These are phyloP conservation scores for Drosophila borborema DNA, from an alignment of 2,888 invertebrate species.

Conservation along the genomic window DNA sequence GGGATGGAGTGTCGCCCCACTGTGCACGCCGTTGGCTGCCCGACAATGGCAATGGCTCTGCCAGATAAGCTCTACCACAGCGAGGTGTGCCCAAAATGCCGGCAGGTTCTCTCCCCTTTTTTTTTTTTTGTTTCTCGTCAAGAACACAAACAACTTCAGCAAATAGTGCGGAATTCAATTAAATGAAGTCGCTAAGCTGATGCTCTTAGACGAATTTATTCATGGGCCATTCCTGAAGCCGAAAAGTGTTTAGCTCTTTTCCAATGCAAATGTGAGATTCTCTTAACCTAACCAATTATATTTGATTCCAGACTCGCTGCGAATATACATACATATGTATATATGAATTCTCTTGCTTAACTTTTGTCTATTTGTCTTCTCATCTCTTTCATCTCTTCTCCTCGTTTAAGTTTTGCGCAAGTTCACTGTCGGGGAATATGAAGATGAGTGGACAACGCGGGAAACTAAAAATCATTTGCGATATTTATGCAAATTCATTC, in stretches of 20 bases:
- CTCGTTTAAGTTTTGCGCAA: neutral
- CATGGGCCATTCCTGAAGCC: neutral
- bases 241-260: neutral
- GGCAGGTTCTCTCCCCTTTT: constrained; percentile 13
- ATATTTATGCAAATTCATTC: neutral
- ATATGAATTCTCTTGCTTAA: neutral
- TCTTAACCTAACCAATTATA: neutral
- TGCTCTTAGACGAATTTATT: constrained; percentile 24
- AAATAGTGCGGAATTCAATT: constrained; percentile 24
- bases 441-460: neutral
- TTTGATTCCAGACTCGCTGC: neutral
- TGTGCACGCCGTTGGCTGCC: neutral
- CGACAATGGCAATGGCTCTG: constrained; percentile 3
- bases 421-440: neutral
- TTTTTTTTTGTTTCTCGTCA: neutral
- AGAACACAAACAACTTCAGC: constrained; percentile 7
- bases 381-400: neutral
- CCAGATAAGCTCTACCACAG: constrained; percentile 40
- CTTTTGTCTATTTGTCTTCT: neutral
- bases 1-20: neutral
- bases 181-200: constrained; percentile 18
- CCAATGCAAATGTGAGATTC: neutral
- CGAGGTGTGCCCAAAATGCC: constrained; percentile 36
- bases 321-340: neutral
- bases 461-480: neutral